Evolutionary conservation across 1,140 invertebrate species (phyloP), one percentile per base, ranked within the genome.

Genomic region (Lasioglossum albipes): DNA sequence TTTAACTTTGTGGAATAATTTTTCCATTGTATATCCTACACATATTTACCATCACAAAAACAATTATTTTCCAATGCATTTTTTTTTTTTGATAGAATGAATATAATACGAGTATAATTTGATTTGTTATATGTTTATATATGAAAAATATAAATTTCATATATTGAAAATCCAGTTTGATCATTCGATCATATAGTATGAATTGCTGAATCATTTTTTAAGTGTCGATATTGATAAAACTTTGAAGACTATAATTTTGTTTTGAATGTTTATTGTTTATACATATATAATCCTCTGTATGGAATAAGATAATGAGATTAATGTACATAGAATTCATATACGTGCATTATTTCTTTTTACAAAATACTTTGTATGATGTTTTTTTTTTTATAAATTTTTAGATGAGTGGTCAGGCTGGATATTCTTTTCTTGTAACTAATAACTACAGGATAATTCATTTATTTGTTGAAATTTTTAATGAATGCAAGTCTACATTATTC

Each of bases 21-120:
- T 69, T 64, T 41, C 62, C 64, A 52, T 71, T 41, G 49, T 65
- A 49, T 72, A 22, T 65, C 45, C 45, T 62, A 65, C 76, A 64
- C 27, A 79, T 79, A 79, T 72, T 79, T 79, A 79, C 59, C 31
- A 45, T n/a, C 22, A 49, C 31, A 59, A 27, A 57, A 59, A 71
- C 16, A 67, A 54, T 74, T 66, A 79, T 79, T 79, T 41, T 67
- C 20, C 7, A 49, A 79, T 79, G 77, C 77, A 74, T 79, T 79
- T 79, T 74, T 36, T 79, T 74, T 36, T 75, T 61, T 13, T 65
- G 10, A 62, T 69, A 75, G 41, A 74, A 79, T 61, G 52, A 57
- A n/a, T 68, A 66, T 68, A 3, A 36, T 36, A 36, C 36, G 45
- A 31, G 18, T 79, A 69, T 79, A 54, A 73, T 78, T 79, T 65